Evolutionary conservation across 2,113 vertebrate species (phyloP), one percentile per base, ranked within the genome.

Genomic region (Anoplopoma fimbria): DNA sequence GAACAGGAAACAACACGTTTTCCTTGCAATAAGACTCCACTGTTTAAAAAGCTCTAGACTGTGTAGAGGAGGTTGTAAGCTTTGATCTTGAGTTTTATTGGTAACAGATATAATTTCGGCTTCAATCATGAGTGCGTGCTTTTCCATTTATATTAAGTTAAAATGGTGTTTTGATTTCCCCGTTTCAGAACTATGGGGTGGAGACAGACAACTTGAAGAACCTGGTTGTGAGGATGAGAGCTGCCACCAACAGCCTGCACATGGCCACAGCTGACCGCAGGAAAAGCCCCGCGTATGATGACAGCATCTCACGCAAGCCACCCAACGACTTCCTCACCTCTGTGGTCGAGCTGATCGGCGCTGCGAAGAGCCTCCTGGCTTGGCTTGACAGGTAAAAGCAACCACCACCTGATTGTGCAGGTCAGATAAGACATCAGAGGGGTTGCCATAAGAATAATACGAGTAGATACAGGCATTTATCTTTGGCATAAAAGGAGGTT

Each of bases 151-250:
- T 21, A 0, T 29, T 81, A 53, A 15, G 10, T 63, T 74, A 27
- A 27, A 77, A 13, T 71, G 3, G 17, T 36, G 4, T n/a, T 15
- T 65, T 86, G 55, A 83, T 75, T 86, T 92, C 51, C 40, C 9
- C 75, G 45, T 45, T 91, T 63, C 93, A 99, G 98, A 99, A 99
- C 93, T 99, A 99, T 73, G 97, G 98, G 27, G 96, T 99, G 17
- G 98, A 99, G 95, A 98, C 97, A 0, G 97, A 99, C 90, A 99
- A 96, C 68, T 96, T 99, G 95, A 99, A 98, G 95, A 96, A 94
- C 84, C 89, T 99, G 92, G 96, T 99, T 62, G 93, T 97, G 91
- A 97, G 96, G 83, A 96, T 99, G 90, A 94, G 97, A 84, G 96
- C 97, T 0, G 96, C 97, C 36, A 96, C 96, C 87, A 96, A 96